Conservation (phyloP, 2,888 invertebrate genomes). For the Ptychoptera albimana region DNA sequence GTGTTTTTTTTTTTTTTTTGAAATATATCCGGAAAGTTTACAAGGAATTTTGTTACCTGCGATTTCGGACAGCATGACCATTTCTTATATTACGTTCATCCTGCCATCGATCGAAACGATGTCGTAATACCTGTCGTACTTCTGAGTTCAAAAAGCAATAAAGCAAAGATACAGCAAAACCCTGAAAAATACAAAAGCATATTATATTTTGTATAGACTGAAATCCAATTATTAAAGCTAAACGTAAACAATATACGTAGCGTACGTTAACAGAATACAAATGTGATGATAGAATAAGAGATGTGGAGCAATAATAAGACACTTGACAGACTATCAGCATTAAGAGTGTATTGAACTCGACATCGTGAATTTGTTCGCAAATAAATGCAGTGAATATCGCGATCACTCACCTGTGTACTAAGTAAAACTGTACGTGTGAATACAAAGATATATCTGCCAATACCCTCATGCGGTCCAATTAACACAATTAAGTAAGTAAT, state of each 20-base stretch:
- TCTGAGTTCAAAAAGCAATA: conserved; percentile 90
- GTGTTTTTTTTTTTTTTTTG: too few species aligned
- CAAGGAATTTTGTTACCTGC: too few species aligned
- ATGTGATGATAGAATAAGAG: background rate
- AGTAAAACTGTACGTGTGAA: conserved; percentile 65
- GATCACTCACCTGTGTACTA: conserved; percentile 64
- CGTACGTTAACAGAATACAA: background rate
- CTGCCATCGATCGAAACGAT: conserved; percentile 64
- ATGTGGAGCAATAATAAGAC: background rate
- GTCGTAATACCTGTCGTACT: conserved; percentile 68
- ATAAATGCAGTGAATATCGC: too few species aligned
- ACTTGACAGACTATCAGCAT: background rate
- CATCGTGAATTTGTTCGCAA: background rate
- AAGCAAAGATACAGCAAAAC: conserved; percentile 76
- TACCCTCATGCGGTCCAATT: conserved; percentile 60
- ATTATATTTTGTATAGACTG: too few species aligned
- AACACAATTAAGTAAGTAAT: conserved; percentile 79
- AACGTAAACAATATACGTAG: background rate
- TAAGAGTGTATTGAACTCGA: background rate
- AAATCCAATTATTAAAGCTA: too few species aligned
- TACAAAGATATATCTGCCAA: conserved; percentile 58
- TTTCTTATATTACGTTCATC: conserved; percentile 29
- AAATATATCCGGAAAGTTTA: too few species aligned
- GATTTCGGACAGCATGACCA: conserved; percentile 10
- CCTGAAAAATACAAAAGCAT: conserved; percentile 47